Base-by-base conservation (phyloP, 1,140 invertebrate species). In the Archivesica marissinica region DNA sequence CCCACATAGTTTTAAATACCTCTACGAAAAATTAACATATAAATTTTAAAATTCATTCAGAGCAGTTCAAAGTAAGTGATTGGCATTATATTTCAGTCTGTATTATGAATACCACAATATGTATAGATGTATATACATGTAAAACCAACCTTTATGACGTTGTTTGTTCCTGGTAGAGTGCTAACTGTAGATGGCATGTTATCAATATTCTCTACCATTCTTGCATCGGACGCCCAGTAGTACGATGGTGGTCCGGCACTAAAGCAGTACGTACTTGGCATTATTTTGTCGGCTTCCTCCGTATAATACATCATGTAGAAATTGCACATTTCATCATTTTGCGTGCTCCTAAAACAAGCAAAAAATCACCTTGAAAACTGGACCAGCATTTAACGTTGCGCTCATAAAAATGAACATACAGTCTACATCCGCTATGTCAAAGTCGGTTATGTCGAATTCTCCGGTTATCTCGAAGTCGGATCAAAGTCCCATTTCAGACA, bases 311-410 rank as follows among this genome's bases (percentile, higher is more conserved):
- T 94, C 56, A 94, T 89, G 87, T 94, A 94, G 86, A 94, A 93
- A 84, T 94, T 94, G 61, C 93, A 94, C 93, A 94, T 94, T 74
- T 94, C 93, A 72, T 94, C 92, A 33, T 92, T 91, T 47, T 91
- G 89, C 0, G 92, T 93, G 13, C 92, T n/a, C 44, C 93, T 93
- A 87, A 3, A n/a, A 39, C 2, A 2, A 38, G n/a, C n/a, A 90
- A 91, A 38, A 66, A 50, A 47, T 89, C 89, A 76, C 70, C 11
- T 68, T 13, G 15, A 44, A 75, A 28, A 17, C 15, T 54, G 11
- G 23, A 11, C 23, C 7, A 17, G 7, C n/a, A 38, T n/a, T 4
- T 13, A 9, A 70, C 35, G 70, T 25, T 20, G 17, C 9, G 17
- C 9, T 17, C 9, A 6, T 38, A 23, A 28, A 9, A 7, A 15